Evolutionary conservation across 1,140 invertebrate species (phyloP).

Genomic region (Sarcophaga peregrina): DNA sequence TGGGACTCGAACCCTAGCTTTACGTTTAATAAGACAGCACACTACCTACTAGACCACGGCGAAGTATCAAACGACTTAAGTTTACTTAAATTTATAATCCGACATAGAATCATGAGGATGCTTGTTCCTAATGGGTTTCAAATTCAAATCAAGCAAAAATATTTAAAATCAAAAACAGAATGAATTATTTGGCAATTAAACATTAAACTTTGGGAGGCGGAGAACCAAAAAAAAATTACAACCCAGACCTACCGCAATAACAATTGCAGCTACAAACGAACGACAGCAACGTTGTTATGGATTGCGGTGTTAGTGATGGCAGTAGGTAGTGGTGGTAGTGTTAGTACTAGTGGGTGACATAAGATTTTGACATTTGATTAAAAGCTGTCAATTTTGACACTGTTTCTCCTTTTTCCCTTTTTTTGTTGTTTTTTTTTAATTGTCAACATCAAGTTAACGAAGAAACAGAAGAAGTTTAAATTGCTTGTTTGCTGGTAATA

Average conservation of each 20-base stretch:
- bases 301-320: too few relatives aligned
- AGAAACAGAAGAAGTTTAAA: constrained; percentile 11
- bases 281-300: background rate
- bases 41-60: too few relatives aligned
- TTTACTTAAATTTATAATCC: too few relatives aligned
- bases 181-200: constrained; percentile 21
- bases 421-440: constrained; percentile 7
- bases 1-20: too few relatives aligned
- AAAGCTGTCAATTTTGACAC: constrained; percentile 40
- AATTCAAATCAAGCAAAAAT: too few relatives aligned
- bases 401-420: background rate
- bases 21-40: too few relatives aligned
- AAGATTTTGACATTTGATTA: constrained; percentile 41
- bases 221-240: background rate
- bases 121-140: too few relatives aligned
- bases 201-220: constrained; percentile 2
- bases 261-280: background rate
- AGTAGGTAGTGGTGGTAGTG: background rate
- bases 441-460: constrained; percentile 37
- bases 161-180: background rate
- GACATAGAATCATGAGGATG: too few relatives aligned
- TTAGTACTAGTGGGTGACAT: constrained; percentile 23
- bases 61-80: too few relatives aligned
- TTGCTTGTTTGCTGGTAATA: background rate
- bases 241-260: constrained; percentile 34